Percentiles rank a stretch among this genome's conserved stretches.
Conservation (phyloP, 2,797 vertebrate genomes). For the Syndactyla subalaris region DNA sequence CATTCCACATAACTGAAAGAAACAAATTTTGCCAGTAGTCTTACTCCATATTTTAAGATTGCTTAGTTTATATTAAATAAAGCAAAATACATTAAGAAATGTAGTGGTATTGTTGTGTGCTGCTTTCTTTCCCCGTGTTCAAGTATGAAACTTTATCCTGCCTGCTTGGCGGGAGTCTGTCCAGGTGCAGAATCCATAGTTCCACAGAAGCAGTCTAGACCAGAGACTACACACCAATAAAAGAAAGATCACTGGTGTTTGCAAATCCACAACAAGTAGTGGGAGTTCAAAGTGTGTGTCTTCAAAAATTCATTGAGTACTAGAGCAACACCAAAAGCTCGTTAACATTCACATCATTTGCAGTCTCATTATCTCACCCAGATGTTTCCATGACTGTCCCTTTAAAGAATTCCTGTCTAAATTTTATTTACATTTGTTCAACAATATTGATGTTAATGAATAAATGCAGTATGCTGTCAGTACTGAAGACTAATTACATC, state of each 20-base stretch:
- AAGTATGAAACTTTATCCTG: background rate
- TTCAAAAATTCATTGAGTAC: conserved; percentile 41
- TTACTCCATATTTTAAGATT: background rate
- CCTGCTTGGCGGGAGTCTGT: background rate
- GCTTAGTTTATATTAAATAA: background rate
- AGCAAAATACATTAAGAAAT: background rate
- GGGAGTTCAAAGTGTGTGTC: background rate
- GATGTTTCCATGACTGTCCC: conserved; percentile 79
- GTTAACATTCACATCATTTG: conserved; percentile 73
- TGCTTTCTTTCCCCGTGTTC: background rate
- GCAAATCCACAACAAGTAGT: background rate
- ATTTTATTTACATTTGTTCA: conserved; percentile 83
- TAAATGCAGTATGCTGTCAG: conserved; percentile 81
- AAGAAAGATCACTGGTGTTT: background rate
- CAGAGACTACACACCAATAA: background rate
- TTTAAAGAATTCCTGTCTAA: conserved; percentile 80
- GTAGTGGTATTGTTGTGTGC: background rate
- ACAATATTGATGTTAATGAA: conserved; percentile 84
- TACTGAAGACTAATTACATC: conserved; percentile 88
- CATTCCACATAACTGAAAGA: background rate
- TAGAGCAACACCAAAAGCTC: conserved; percentile 28
- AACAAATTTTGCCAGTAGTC: background rate
- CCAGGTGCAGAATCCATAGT: background rate
- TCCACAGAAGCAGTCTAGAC: background rate
- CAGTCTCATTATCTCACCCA: conserved; percentile 75